These are phyloP conservation scores for Bovichtus diacanthus DNA, from an alignment of 2,797 vertebrate species.

Conservation along the genomic window DNA sequence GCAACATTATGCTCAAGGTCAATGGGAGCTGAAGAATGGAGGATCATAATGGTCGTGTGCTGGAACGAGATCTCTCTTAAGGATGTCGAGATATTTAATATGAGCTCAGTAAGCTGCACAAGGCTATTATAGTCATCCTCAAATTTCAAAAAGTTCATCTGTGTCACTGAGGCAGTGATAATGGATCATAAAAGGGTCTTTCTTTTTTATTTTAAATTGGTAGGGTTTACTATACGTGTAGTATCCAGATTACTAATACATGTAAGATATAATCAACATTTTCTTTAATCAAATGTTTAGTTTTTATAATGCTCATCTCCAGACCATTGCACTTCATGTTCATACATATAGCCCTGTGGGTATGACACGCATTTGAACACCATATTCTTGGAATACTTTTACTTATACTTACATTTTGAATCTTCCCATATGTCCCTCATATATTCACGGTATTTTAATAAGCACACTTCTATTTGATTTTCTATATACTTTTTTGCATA, in stretches of 20 bases:
- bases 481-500: neutral
- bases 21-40: slow-evolving; percentile 76
- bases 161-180: slow-evolving; percentile 52
- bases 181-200: slow-evolving; percentile 47
- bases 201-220: slow-evolving; percentile 47
- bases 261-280: slow-evolving; percentile 29
- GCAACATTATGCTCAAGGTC: slow-evolving; percentile 84
- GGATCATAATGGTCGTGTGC: slow-evolving; percentile 67
- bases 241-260: slow-evolving; percentile 8
- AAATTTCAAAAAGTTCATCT: slow-evolving; percentile 55
- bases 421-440: neutral
- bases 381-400: slow-evolving; percentile 4
- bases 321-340: slow-evolving; percentile 25
- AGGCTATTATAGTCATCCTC: slow-evolving; percentile 45
- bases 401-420: neutral
- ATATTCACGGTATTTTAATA: neutral
- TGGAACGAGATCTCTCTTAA: slow-evolving; percentile 68
- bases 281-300: slow-evolving; percentile 11
- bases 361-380: neutral
- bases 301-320: slow-evolving; percentile 16
- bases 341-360: slow-evolving; percentile 1
- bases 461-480: neutral
- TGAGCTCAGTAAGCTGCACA: slow-evolving; percentile 49
- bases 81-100: slow-evolving; percentile 61
- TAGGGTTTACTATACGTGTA: slow-evolving; percentile 2